phyloP scores from a whole-genome alignment of 2,113 vertebrate species.

The Marcusenius ussheri region DNA sequence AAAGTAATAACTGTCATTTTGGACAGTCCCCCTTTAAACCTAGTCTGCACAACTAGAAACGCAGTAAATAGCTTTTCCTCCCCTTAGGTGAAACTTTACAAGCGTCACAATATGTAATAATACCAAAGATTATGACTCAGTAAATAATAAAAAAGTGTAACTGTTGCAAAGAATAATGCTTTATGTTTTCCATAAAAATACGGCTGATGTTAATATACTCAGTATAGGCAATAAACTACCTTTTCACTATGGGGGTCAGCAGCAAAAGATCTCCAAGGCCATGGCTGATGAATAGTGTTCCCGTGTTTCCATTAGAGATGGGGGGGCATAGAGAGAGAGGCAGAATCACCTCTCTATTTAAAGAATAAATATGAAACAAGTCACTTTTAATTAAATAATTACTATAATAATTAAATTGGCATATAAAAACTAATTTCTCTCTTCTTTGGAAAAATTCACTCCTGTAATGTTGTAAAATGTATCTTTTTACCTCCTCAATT shows the following conservation, averaged over 20 bases:
- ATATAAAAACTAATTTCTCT: not conserved
- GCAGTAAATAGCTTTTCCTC: not conserved
- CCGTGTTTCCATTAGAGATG: not conserved
- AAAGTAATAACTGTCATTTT: conserved; percentile 6
- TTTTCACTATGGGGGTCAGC: not conserved
- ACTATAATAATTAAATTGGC: not conserved
- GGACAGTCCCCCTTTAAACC: not conserved
- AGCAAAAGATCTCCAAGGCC: not conserved
- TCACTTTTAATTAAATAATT: not conserved
- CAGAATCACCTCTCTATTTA: not conserved
- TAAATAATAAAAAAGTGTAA: not conserved
- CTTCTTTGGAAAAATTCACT: not conserved
- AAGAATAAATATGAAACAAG: not conserved
- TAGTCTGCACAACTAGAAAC: not conserved
- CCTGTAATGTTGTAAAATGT: not conserved
- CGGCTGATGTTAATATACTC: not conserved
- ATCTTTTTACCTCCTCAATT: not conserved
- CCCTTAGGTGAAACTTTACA: not conserved
- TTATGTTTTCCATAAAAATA: not conserved
- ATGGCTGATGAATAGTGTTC: not conserved
- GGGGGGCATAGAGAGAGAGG: not conserved
- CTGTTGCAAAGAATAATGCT: not conserved
- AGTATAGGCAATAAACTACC: not conserved
- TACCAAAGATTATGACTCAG: not conserved
- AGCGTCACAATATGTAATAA: conserved; percentile 6